phyloP scores from a whole-genome alignment of 2,888 invertebrate genomes.

The Spialia ferax region DNA sequence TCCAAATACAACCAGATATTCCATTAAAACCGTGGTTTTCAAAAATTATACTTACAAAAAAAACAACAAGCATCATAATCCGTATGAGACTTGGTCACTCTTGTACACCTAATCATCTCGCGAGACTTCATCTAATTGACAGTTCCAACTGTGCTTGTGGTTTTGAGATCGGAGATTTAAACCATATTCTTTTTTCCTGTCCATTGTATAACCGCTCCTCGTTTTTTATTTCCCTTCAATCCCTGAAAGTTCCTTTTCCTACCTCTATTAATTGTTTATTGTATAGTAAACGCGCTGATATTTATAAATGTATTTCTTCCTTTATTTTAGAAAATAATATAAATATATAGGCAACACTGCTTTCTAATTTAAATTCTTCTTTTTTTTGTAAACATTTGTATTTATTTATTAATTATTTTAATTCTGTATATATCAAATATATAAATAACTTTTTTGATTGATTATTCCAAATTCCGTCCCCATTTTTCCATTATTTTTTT shows the following conservation, averaged over 20 bases:
- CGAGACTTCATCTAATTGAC: background rate
- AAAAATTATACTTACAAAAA: background rate
- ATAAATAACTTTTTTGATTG: too few relatives aligned
- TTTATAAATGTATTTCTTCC: background rate
- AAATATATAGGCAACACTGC: background rate
- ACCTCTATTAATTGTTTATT: background rate
- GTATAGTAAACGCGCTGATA: background rate
- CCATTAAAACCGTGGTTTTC: background rate
- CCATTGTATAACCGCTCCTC: background rate
- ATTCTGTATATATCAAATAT: too few relatives aligned
- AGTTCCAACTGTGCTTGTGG: background rate
- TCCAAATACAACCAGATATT: background rate
- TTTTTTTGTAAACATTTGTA: background rate
- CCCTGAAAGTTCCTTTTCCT: constrained; percentile 3
- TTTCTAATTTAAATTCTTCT: too few relatives aligned
- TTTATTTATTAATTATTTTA: background rate
- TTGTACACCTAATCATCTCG: background rate
- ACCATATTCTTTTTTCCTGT: background rate
- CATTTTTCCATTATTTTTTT: too few relatives aligned
- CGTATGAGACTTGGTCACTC: constrained; percentile 2
- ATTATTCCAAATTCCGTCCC: too few relatives aligned
- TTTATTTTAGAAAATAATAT: constrained; percentile 5
- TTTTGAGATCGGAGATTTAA: background rate
- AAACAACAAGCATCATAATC: background rate
- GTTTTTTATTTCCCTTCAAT: background rate